Conservation (phyloP, 1,140 invertebrate genomes). For the Drosophila truncata region DNA sequence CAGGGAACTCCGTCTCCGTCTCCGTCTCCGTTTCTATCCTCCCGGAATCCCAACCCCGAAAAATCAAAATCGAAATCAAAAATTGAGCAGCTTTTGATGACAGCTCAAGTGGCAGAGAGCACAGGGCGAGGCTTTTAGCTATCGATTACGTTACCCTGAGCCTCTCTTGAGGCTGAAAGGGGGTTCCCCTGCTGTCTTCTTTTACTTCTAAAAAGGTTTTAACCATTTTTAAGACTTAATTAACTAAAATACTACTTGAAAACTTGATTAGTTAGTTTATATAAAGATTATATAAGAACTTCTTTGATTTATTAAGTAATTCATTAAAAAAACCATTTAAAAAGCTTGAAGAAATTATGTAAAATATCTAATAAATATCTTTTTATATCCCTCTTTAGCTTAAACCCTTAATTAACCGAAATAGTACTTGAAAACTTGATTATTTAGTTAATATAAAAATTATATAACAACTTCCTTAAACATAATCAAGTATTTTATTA, state of each 20-base stretch:
- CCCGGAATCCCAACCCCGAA: not conserved
- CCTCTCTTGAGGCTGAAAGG: not conserved
- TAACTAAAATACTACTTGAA: too few species aligned
- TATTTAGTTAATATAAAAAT: too few species aligned
- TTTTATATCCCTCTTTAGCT: not conserved
- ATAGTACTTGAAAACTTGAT: too few species aligned
- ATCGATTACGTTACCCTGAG: conserved; percentile 53
- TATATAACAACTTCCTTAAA: too few species aligned
- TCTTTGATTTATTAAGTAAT: too few species aligned
- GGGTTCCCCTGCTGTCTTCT: not conserved
- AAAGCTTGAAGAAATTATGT: not conserved
- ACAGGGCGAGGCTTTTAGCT: conserved; percentile 50
- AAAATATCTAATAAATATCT: not conserved
- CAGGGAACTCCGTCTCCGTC: not conserved
- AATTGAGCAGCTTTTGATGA: conserved; percentile 84
- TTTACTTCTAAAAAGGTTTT: not conserved
- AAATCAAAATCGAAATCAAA: conserved; percentile 77
- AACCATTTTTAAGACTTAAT: not conserved
- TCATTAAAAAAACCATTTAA: too few species aligned
- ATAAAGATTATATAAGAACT: too few species aligned
- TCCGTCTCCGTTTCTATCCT: not conserved
- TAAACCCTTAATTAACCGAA: not conserved
- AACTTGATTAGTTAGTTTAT: too few species aligned
- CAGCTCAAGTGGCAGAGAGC: conserved; percentile 67
- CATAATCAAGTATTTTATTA: too few species aligned